Evolutionary conservation across 2,888 invertebrate species (phyloP).

Genomic region (Dicyrtomina minuta): DNA sequence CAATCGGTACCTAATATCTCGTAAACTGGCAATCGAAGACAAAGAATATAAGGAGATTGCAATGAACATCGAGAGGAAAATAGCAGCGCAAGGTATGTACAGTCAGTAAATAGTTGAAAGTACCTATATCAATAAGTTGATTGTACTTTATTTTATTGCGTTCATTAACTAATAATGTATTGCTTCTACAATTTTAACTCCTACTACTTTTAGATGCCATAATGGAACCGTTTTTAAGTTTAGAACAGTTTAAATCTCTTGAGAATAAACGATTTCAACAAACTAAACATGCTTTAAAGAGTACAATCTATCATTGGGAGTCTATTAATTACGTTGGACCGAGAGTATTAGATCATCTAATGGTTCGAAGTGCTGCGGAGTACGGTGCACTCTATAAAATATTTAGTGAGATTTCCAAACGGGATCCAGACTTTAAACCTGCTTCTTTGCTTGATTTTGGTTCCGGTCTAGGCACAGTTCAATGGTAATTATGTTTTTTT

Average conservation of each 20-base stretch:
- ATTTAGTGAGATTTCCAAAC: constrained; percentile 70
- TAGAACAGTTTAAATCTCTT: constrained; percentile 54
- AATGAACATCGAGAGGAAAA: constrained; percentile 54
- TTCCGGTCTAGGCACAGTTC: constrained; percentile 82
- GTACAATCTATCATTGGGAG: constrained; percentile 71
- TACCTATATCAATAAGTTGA: constrained; percentile 40
- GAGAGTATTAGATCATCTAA: constrained; percentile 69
- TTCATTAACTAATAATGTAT: background rate
- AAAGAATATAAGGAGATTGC: constrained; percentile 59
- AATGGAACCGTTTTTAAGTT: constrained; percentile 45
- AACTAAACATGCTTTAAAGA: constrained; percentile 63
- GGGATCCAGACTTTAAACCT: constrained; percentile 71
- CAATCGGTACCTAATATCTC: constrained; percentile 62
- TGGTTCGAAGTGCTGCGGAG: constrained; percentile 71
- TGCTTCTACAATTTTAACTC: background rate
- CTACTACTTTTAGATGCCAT: constrained; percentile 48
- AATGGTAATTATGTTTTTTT: constrained; percentile 69
- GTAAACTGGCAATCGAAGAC: constrained; percentile 68
- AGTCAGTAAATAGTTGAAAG: constrained; percentile 50
- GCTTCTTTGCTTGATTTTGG: constrained; percentile 84
- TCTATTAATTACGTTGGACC: constrained; percentile 69
- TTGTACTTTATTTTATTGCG: too few relatives aligned
- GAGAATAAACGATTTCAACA: constrained; percentile 61
- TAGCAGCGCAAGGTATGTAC: constrained; percentile 56
- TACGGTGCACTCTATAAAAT: constrained; percentile 72